Base-by-base conservation (phyloP, 2,113 vertebrate species). In the Cephalopholis sonnerati region DNA sequence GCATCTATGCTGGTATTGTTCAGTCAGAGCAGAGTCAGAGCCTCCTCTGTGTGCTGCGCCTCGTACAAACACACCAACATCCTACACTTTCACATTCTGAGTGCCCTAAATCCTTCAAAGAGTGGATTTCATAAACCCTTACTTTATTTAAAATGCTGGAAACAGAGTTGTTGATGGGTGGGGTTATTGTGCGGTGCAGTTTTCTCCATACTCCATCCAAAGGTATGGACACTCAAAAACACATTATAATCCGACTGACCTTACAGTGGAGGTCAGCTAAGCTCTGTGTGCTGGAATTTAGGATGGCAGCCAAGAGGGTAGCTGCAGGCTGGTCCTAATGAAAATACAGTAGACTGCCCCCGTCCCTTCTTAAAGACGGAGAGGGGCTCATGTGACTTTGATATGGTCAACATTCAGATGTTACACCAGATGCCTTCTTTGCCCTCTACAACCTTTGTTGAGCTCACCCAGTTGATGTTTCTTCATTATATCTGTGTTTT, bases 1-100 rank as follows among this genome's bases (percentile, higher is more conserved):
- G 64, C 76, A 76, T 84, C 84, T 83, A 17, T 86, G 67, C 44
- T 59, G 36, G 44, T 63, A 67, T 69, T 91, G 89, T 91, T 77
- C 58, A 22, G n/a, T 18, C 62, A 27, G 41, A 66, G 54, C 62
- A 27, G 41, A 66, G 54, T 25, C 24, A 7, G 11, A 11, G 27
- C 29, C 39, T 58, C n/a, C 39, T 74, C 41, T 25, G 15, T 55
- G 54, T 20, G 16, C 22, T 20, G 18, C 24, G 24, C 29, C 24
- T 50, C 16, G 9, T 27, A 13, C 25, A 51, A 48, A 70, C 50
- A 24, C 27, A 18, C 9, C 5, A 13, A 32, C 29, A 51, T 41
- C 51, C 69, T 39, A 9, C 17, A 18, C 50, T 27, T 66, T 18
- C 63, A 48, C 24, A 61, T 64, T 2, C n/a, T 17, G 4, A 6